Evolutionary conservation across 2,888 invertebrate genomes (phyloP), one percentile per base, ranked within the genome.

Genomic region (Anarsia innoxiella): DNA sequence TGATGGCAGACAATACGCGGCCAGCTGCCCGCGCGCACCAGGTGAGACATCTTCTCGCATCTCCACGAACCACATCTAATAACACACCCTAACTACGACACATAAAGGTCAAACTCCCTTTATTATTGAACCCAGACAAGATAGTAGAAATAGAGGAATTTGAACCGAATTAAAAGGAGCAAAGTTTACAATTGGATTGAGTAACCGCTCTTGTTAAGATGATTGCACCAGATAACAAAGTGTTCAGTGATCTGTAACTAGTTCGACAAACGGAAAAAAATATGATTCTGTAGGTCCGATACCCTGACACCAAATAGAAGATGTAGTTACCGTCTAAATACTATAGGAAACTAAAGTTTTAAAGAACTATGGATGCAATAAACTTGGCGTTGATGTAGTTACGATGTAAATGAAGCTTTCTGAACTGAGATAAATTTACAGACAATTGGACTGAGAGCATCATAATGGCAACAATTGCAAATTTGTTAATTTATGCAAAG

Each of bases 401-500:
- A n/a, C n/a, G n/a, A n/a, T n/a, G n/a, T n/a, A n/a, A n/a, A n/a
- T n/a, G n/a, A n/a, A n/a, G n/a, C n/a, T n/a, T n/a, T n/a, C n/a
- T n/a, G n/a, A n/a, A n/a, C n/a, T n/a, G n/a, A n/a, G n/a, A n/a
- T n/a, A n/a, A n/a, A n/a, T n/a, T n/a, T n/a, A n/a, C n/a, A n/a
- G n/a, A n/a, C n/a, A n/a, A n/a, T n/a, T n/a, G n/a, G n/a, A n/a
- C n/a, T n/a, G n/a, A 36, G 27, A 12, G 28, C 46, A 44, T 39
- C 47, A 55, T 61, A 50, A 46, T 43, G 51, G 51, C 49, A 50
- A 63, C 56, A 52, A 53, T 66, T 46, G 75, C 74, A 45, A 66
- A 78, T 75, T 65, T 70, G 59, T 57, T 82, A 82, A 84, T 79
- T 66, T 84, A 84, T 83, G 80, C 82, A 82, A 82, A 80, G 84